Evolutionary conservation across 2,888 invertebrate species (phyloP).

Genomic region (Cryptocephalus primarius): DNA sequence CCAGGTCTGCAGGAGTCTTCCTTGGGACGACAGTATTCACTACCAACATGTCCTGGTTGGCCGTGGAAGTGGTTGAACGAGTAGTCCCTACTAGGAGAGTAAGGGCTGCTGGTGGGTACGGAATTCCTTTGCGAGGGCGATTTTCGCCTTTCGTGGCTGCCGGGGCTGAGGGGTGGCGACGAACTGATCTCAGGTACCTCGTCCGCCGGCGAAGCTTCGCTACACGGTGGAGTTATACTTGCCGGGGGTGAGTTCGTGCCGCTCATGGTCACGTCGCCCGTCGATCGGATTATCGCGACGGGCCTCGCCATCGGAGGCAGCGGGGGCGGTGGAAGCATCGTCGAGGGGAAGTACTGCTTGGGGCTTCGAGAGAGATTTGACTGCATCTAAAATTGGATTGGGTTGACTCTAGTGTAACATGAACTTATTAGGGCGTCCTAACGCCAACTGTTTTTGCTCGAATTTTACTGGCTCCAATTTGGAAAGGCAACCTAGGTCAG

Average conservation of each 20-base stretch:
- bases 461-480: too few species aligned
- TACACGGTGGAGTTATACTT: constrained; percentile 46
- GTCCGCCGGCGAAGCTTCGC: constrained; percentile 34
- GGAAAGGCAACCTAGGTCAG: too few species aligned
- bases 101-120: constrained; percentile 29
- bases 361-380: constrained; percentile 53
- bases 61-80: constrained; percentile 90
- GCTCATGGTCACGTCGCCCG: constrained; percentile 49
- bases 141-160: constrained; percentile 32
- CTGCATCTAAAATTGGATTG: constrained; percentile 38
- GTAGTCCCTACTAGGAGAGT: constrained; percentile 42
- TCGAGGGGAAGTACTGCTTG: constrained; percentile 79
- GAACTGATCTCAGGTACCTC: constrained; percentile 33
- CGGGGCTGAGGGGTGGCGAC: constrained; percentile 36
- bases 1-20: constrained; percentile 9
- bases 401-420: not conserved
- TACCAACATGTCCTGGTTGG: constrained; percentile 71
- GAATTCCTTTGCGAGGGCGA: constrained; percentile 32
- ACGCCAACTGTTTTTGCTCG: too few species aligned
- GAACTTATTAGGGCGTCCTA: not conserved
- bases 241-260: constrained; percentile 53
- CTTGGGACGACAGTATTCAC: constrained; percentile 26
- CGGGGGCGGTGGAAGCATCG: constrained; percentile 91
- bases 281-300: constrained; percentile 89
- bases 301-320: constrained; percentile 94